Evolutionary conservation across 2,113 vertebrate genomes (phyloP).

Genomic region (Thermophis baileyi): DNA sequence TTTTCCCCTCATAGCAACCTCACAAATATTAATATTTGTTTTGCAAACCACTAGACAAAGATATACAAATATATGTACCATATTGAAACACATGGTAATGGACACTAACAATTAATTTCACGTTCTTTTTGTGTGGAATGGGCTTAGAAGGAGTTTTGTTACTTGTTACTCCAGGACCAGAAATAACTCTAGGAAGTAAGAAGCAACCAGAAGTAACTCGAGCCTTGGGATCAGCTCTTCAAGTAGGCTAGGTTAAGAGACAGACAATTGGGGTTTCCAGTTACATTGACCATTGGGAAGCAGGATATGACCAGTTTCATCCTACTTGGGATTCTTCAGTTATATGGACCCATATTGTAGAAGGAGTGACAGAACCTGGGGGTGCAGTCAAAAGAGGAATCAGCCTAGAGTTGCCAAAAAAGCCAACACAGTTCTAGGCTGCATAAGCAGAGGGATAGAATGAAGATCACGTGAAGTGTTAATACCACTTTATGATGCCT

Average conservation of each 20-base stretch:
- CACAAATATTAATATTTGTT: background rate
- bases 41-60: background rate
- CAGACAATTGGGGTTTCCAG: background rate
- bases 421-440: too few relatives aligned
- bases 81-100: background rate
- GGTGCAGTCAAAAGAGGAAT: background rate
- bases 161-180: background rate
- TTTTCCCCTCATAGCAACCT: background rate
- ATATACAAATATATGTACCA: background rate
- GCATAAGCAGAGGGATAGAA: too few relatives aligned
- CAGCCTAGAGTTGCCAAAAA: background rate
- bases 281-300: background rate
- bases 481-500: too few relatives aligned
- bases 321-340: background rate
- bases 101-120: background rate
- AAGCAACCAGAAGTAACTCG: background rate
- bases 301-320: background rate
- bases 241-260: background rate
- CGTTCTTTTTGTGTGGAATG: background rate
- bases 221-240: background rate
- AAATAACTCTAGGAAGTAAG: background rate
- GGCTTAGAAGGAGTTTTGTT: background rate
- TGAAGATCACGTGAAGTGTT: too few relatives aligned
- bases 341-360: background rate
- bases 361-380: background rate